These are phyloP conservation scores for Centroberyx gerrardi DNA, from an alignment of 2,797 vertebrate species.

Conservation along the genomic window DNA sequence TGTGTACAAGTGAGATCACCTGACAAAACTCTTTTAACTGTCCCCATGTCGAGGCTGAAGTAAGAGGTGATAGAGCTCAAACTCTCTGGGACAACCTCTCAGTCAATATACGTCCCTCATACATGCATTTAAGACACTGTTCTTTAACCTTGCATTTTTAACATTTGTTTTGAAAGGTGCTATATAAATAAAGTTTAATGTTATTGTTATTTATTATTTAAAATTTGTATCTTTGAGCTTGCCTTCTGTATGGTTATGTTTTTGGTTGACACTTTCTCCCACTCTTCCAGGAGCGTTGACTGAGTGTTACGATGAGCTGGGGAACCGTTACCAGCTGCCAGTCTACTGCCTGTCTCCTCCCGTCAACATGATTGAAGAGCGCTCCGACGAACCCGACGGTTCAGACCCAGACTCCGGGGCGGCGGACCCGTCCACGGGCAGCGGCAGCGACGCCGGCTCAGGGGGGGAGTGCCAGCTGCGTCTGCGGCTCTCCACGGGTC, in stretches of 20 bases:
- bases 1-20: too few relatives aligned
- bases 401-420: constrained; percentile 87
- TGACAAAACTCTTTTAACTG: too few relatives aligned
- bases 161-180: too few relatives aligned
- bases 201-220: too few relatives aligned
- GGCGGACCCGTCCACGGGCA: constrained; percentile 78
- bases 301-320: constrained; percentile 98
- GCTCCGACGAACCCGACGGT: constrained; percentile 91
- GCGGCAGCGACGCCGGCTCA: constrained; percentile 74
- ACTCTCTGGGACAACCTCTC: too few relatives aligned
- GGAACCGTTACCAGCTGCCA: constrained; percentile 98
- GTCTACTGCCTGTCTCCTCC: constrained; percentile 98
- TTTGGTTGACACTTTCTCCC: not conserved
- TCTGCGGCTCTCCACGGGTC: constrained; percentile 96
- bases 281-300: constrained; percentile 91
- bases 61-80: too few relatives aligned
- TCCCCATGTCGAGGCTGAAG: too few relatives aligned
- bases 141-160: too few relatives aligned
- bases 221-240: too few relatives aligned
- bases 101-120: too few relatives aligned
- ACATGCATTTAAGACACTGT: too few relatives aligned
- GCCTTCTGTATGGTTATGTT: not conserved
- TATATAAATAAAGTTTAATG: too few relatives aligned
- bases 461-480: constrained; percentile 96
- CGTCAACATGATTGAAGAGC: constrained; percentile 99